A percentile compares a stretch with the other conserved stretches of the same genome.
These are phyloP conservation scores for Mesochorus sp. DNA, from an alignment of 2,888 invertebrate genomes.

Conservation along the genomic window DNA sequence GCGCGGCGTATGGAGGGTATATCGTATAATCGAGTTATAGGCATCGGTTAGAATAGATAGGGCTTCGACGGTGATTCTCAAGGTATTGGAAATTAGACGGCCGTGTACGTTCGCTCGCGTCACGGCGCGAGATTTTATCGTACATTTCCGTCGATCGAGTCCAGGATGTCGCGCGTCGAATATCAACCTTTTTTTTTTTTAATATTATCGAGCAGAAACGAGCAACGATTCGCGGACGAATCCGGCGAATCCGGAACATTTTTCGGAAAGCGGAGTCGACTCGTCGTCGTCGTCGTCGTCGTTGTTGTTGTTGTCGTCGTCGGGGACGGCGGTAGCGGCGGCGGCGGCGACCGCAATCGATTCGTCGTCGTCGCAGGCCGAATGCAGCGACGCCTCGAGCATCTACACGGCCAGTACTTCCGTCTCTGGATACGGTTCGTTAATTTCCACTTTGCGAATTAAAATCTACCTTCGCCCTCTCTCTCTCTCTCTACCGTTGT, in stretches of 20 bases:
- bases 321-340: no score
- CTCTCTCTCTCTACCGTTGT: no score
- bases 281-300: slow-evolving; percentile 68
- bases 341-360: no score
- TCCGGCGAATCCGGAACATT: slow-evolving; percentile 73
- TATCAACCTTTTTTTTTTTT: no score
- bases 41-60: slow-evolving; percentile 64
- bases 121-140: slow-evolving; percentile 69
- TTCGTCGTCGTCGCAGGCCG: slow-evolving; percentile 73
- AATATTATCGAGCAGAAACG: slow-evolving; percentile 70
- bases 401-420: slow-evolving; percentile 80
- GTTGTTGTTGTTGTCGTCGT: no score
- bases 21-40: slow-evolving; percentile 63
- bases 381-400: slow-evolving; percentile 78
- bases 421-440: slow-evolving; percentile 80
- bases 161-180: slow-evolving; percentile 14
- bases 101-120: slow-evolving; percentile 6
- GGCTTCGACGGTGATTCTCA: slow-evolving; percentile 60
- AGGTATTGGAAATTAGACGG: slow-evolving; percentile 51
- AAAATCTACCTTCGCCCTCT: no score
- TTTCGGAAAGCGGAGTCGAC: slow-evolving; percentile 73
- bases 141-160: no score
- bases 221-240: slow-evolving; percentile 74
- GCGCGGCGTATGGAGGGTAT: no score
- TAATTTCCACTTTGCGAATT: slow-evolving; percentile 51